Base-by-base conservation (phyloP, 2,113 vertebrate genomes). In the Enhydra lutris region DNA sequence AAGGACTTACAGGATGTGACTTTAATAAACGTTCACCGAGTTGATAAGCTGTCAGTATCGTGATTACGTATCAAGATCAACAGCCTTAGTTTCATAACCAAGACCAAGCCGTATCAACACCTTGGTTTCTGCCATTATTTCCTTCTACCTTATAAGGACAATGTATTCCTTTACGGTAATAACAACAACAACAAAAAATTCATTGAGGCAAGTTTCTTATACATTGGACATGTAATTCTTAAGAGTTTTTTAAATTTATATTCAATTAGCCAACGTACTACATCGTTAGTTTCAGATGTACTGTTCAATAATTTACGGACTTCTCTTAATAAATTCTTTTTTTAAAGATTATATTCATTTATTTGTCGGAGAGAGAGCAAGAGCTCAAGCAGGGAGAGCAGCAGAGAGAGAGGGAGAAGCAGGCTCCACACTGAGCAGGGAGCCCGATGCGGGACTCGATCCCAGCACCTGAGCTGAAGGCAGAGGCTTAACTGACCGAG, bases 11-110 rank as follows among this genome's bases (percentile, higher is more conserved):
- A 59, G 39, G 39, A 50, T 21, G 14, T 36, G 29, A 73, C 39
- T 55, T n/a, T 50, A 26, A 39, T 31, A 6, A 78, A 78, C 7
- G 14, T 80, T 13, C 50, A 21, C 11, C 3, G 10, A 13, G 2
- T 57, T 15, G 8, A 57, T 21, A 29, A 73, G 20, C 47, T 1
- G 4, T 5, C 57, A 26, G 4, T 4, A 0, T n/a, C 21, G 0
- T 23, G 76, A 81, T 7, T 39, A 4, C 1, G 21, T 21, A 20
- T 20, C 39, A 36, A 36, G 42, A 5, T 50, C 24, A 29, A 23
- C 21, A 61, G 29, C 7, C 10, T 84, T 4, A 2, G 17, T 31
- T 13, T 29, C 11, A 23, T 36, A 21, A 39, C 23, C 20, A 29
- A 74, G 31, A 36, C 7, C 23, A 7, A 74, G 36, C 23, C 34